Conservation (phyloP, 2,888 invertebrate genomes). For the Acrobasis suavella region DNA sequence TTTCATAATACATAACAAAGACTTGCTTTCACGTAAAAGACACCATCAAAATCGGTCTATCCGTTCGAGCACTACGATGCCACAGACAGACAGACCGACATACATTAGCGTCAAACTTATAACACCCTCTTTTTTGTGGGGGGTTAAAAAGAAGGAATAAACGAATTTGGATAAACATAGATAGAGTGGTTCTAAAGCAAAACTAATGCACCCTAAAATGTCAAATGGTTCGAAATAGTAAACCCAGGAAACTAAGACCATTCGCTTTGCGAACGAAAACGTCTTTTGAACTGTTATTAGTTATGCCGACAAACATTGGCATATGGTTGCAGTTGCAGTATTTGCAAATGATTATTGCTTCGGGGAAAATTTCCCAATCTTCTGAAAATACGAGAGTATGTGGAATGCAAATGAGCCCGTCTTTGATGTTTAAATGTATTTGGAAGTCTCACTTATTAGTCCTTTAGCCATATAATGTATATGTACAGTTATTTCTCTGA, state of each 20-base stretch:
- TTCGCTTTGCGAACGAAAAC: background rate
- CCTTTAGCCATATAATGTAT: background rate
- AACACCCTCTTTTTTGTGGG: too few relatives aligned
- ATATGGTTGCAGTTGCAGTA: constrained; percentile 11
- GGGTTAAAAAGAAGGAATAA: too few relatives aligned
- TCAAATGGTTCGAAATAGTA: background rate
- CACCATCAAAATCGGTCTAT: too few relatives aligned
- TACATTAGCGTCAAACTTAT: too few relatives aligned
- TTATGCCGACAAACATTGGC: constrained; percentile 3
- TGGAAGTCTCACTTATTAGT: constrained; percentile 7
- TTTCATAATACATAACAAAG: too few relatives aligned
- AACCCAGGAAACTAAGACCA: background rate
- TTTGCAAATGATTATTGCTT: constrained; percentile 17
- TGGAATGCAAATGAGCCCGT: constrained; percentile 4
- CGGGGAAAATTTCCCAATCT: constrained; percentile 13
- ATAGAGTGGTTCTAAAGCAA: too few relatives aligned
- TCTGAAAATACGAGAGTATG: constrained; percentile 12
- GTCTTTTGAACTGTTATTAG: constrained; percentile 17
- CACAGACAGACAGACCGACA: too few relatives aligned
- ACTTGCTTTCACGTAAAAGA: too few relatives aligned
- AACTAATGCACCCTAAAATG: too few relatives aligned
- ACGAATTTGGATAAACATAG: too few relatives aligned
- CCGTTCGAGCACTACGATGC: too few relatives aligned
- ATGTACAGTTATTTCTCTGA: background rate
- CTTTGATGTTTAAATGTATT: constrained; percentile 16